Evolutionary conservation across 2,797 vertebrate genomes (phyloP).

Genomic region (Labeo calbasu): DNA sequence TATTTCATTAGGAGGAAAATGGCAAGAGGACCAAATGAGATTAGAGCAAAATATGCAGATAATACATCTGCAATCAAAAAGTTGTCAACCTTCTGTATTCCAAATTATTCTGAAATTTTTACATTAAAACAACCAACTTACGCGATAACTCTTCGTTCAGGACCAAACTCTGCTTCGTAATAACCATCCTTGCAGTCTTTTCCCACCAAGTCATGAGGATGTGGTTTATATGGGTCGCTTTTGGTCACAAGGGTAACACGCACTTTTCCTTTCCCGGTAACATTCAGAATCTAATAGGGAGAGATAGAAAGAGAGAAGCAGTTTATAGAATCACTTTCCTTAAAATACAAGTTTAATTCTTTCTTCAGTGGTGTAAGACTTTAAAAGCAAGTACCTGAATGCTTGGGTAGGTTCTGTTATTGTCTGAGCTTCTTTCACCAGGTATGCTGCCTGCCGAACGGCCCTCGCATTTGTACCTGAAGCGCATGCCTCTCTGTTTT

Average conservation of each 20-base stretch:
- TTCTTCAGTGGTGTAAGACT: neutral
- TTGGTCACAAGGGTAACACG: conserved; percentile 94
- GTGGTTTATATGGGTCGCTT: conserved; percentile 92
- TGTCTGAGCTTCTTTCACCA: conserved; percentile 92
- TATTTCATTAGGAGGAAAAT: conserved; percentile 40
- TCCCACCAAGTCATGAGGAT: conserved; percentile 96
- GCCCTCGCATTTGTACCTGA: conserved; percentile 97
- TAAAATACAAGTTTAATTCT: neutral
- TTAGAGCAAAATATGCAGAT: conserved; percentile 15
- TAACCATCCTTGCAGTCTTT: conserved; percentile 97
- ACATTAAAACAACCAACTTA: conserved; percentile 76
- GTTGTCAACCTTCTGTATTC: neutral
- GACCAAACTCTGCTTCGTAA: conserved; percentile 95
- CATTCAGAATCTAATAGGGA: conserved; percentile 85
- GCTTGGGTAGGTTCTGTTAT: conserved; percentile 93
- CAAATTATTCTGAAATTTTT: neutral
- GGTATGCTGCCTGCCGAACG: conserved; percentile 97
- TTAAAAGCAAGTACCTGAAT: conserved; percentile 83
- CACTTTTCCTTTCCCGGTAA: conserved; percentile 89
- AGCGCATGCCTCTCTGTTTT: conserved; percentile 96
- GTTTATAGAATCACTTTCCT: neutral
- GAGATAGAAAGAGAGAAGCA: neutral
- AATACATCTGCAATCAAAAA: neutral
- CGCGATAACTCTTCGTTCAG: conserved; percentile 92
- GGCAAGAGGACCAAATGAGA: conserved; percentile 23